Percentiles rank a stretch among this genome's conserved stretches.
These are phyloP conservation scores for Neosilurus hyrtlii DNA, from an alignment of 2,797 vertebrate species.

Conservation along the genomic window DNA sequence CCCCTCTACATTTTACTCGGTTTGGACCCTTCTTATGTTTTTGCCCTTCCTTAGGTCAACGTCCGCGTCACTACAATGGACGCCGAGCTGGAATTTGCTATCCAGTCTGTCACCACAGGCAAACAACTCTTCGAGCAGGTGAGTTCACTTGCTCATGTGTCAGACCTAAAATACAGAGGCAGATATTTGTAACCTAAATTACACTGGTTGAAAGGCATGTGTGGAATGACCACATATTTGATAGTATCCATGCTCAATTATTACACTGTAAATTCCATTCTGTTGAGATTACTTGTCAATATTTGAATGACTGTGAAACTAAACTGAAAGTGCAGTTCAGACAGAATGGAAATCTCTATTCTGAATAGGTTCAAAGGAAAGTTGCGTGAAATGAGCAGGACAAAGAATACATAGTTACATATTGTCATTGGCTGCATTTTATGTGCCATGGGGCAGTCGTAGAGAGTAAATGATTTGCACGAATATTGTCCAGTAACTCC, in stretches of 20 bases:
- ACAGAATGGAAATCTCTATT: background rate
- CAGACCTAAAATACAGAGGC: background rate
- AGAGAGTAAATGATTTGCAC: slow-evolving; percentile 45
- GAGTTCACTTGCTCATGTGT: background rate
- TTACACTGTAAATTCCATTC: slow-evolving; percentile 17
- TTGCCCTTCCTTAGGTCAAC: slow-evolving; percentile 78
- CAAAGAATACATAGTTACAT: slow-evolving; percentile 17
- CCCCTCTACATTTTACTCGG: background rate
- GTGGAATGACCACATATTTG: slow-evolving; percentile 30
- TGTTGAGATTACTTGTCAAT: slow-evolving; percentile 15
- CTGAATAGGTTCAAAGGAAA: background rate
- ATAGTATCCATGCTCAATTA: slow-evolving; percentile 2
- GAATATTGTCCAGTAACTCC: slow-evolving; percentile 42
- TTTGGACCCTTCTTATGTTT: slow-evolving; percentile 21
- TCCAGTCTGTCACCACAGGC: slow-evolving; percentile 89
- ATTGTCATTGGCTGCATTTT: slow-evolving; percentile 25
- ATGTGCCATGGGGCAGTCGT: background rate
- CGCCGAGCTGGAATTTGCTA: slow-evolving; percentile 96
- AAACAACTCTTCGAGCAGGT: slow-evolving; percentile 98
- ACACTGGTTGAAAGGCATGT: slow-evolving; percentile 27
- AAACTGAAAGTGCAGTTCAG: slow-evolving; percentile 1
- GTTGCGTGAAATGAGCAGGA: background rate
- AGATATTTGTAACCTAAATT: slow-evolving; percentile 7
- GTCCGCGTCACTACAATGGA: slow-evolving; percentile 95
- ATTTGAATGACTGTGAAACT: background rate